These are phyloP conservation scores for Schizopygopsis pylzovi DNA, from an alignment of 2,797 vertebrate genomes.

Conservation along the genomic window DNA sequence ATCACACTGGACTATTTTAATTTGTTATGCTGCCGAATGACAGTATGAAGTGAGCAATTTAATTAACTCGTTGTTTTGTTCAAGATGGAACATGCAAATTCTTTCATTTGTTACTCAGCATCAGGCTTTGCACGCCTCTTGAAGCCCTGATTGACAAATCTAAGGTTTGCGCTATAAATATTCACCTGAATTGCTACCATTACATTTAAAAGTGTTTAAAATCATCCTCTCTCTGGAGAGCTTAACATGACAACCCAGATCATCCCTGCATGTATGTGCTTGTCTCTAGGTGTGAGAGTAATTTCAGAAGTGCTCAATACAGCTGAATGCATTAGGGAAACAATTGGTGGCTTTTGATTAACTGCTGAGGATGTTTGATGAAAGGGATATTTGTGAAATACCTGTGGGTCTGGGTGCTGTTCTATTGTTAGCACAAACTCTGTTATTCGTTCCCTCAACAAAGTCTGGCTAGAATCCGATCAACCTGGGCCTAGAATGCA, in stretches of 20 bases:
- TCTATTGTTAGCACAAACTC: slow-evolving; percentile 32
- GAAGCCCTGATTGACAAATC: slow-evolving; percentile 32
- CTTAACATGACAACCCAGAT: slow-evolving; percentile 11
- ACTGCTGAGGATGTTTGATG: slow-evolving; percentile 45
- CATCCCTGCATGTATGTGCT: slow-evolving; percentile 47
- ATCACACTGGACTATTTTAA: slow-evolving; percentile 52
- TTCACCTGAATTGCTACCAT: slow-evolving; percentile 16
- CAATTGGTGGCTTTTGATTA: slow-evolving; percentile 54
- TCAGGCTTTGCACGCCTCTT: slow-evolving; percentile 14
- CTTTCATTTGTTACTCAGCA: slow-evolving; percentile 13
- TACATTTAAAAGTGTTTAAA: slow-evolving; percentile 35
- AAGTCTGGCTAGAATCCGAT: slow-evolving; percentile 8
- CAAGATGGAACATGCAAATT: slow-evolving; percentile 27
- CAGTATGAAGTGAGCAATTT: slow-evolving; percentile 42
- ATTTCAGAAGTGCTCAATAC: slow-evolving; percentile 50
- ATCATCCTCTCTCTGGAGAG: slow-evolving; percentile 34
- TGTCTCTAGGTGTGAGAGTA: slow-evolving; percentile 42
- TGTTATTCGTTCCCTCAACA: slow-evolving; percentile 4
- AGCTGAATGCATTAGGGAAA: slow-evolving; percentile 45
- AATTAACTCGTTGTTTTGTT: slow-evolving; percentile 48
- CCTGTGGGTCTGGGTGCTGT: slow-evolving; percentile 28
- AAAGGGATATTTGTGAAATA: slow-evolving; percentile 46
- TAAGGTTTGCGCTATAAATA: slow-evolving; percentile 31
- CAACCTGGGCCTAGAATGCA: slow-evolving; percentile 1
- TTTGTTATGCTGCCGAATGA: slow-evolving; percentile 50